Conservation (phyloP, 2,113 vertebrate species). For the Hirundichthys speculiger region DNA sequence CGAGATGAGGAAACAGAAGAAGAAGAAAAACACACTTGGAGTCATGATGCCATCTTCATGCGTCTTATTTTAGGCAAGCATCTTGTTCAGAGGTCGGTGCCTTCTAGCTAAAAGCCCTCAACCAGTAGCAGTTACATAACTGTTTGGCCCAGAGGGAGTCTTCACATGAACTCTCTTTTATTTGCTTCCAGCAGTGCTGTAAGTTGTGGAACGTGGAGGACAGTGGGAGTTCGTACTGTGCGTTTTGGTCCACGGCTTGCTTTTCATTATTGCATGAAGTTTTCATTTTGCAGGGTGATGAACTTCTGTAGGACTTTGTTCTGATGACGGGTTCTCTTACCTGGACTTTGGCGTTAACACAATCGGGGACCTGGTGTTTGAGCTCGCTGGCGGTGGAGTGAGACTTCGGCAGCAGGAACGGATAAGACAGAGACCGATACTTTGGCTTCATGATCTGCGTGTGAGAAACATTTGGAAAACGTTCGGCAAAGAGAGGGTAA, state of each 20-base stretch:
- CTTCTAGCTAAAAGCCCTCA: conserved; percentile 6
- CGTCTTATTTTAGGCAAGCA: conserved; percentile 21
- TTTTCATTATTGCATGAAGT: not conserved
- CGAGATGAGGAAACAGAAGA: not conserved
- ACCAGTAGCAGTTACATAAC: conserved; percentile 51
- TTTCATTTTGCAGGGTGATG: conserved; percentile 11
- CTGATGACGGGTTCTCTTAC: conserved; percentile 69
- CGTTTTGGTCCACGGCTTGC: not conserved
- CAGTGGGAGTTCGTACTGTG: conserved; percentile 17
- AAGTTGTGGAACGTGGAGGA: conserved; percentile 7
- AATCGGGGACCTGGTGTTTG: conserved; percentile 87
- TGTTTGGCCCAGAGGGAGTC: conserved; percentile 13
- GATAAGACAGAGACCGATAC: conserved; percentile 94
- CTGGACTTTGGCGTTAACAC: conserved; percentile 86
- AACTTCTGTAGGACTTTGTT: not conserved
- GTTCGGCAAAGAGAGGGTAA: not conserved
- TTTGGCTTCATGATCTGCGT: conserved; percentile 95
- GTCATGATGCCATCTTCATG: not conserved
- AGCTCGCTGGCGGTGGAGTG: conserved; percentile 86
- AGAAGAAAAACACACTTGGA: not conserved
- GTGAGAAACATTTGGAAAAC: conserved; percentile 1
- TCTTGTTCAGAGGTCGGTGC: not conserved
- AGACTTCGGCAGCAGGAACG: conserved; percentile 94
- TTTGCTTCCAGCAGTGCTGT: conserved; percentile 23
- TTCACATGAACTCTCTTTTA: conserved; percentile 26